phyloP scores from a whole-genome alignment of 1,140 invertebrate species.

The Hesperophylax magnus region DNA sequence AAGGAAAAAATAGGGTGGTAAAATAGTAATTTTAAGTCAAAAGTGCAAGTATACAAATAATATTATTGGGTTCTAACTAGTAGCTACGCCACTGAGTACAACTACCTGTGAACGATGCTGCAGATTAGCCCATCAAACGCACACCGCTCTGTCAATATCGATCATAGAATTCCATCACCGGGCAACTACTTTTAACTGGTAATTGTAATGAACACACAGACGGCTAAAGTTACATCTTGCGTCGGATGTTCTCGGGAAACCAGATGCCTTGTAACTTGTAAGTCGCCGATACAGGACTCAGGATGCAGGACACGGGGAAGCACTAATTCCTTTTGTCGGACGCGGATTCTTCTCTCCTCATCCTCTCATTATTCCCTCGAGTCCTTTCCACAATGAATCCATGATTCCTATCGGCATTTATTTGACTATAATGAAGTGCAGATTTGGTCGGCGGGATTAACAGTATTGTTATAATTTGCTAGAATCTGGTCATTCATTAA shows the following conservation, averaged over 20 bases:
- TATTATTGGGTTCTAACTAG: too few relatives aligned
- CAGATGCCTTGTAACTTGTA: slow-evolving; percentile 11
- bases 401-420: slow-evolving; percentile 38
- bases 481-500: slow-evolving; percentile 44
- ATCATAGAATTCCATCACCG: slow-evolving; percentile 33
- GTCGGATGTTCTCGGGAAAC: slow-evolving; percentile 25
- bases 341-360: slow-evolving; percentile 19
- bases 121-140: slow-evolving; percentile 37
- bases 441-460: slow-evolving; percentile 45
- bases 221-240: slow-evolving; percentile 16
- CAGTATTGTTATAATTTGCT: slow-evolving; percentile 28
- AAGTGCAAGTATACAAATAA: too few relatives aligned
- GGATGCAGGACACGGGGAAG: neutral
- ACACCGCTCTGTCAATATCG: slow-evolving; percentile 29
- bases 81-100: neutral
- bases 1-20: too few relatives aligned
- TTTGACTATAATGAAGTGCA: slow-evolving; percentile 39
- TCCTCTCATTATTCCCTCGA: slow-evolving; percentile 39
- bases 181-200: neutral
- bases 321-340: slow-evolving; percentile 27
- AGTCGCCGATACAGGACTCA: slow-evolving; percentile 19
- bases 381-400: slow-evolving; percentile 24
- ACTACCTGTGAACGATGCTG: slow-evolving; percentile 5
- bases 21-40: too few relatives aligned
- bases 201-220: slow-evolving; percentile 27